Evolutionary conservation across 2,888 invertebrate species (phyloP).

Genomic region (Idaea aversata): DNA sequence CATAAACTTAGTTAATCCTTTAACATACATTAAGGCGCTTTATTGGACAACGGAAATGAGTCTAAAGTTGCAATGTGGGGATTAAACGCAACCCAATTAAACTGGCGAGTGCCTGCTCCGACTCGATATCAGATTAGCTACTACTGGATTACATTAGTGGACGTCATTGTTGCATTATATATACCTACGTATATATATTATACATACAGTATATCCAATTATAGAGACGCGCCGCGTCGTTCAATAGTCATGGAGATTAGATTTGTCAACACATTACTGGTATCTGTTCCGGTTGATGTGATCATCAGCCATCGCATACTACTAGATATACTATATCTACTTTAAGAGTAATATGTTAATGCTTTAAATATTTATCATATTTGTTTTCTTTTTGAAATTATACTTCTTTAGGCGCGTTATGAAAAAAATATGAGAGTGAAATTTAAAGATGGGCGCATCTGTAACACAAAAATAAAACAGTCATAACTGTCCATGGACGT

Average conservation of each 20-base stretch:
- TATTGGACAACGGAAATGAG: constrained; percentile 62
- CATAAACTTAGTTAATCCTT: not conserved
- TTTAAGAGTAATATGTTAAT: no score
- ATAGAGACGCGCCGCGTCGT: constrained; percentile 49
- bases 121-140: constrained; percentile 74
- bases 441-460: no score
- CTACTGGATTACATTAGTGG: constrained; percentile 66
- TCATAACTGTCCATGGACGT: no score
- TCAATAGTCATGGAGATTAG: constrained; percentile 67
- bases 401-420: no score
- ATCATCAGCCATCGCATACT: not conserved
- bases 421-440: no score
- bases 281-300: constrained; percentile 2
- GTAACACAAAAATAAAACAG: no score
- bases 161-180: constrained; percentile 41
- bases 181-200: constrained; percentile 25
- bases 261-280: constrained; percentile 44
- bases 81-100: constrained; percentile 76
- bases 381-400: no score
- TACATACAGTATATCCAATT: constrained; percentile 56
- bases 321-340: no score
- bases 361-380: no score
- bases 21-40: constrained; percentile 20
- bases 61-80: constrained; percentile 70
- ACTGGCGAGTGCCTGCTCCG: constrained; percentile 59